phyloP scores from a whole-genome alignment of 2,888 invertebrate genomes.

The Pyralis farinalis region DNA sequence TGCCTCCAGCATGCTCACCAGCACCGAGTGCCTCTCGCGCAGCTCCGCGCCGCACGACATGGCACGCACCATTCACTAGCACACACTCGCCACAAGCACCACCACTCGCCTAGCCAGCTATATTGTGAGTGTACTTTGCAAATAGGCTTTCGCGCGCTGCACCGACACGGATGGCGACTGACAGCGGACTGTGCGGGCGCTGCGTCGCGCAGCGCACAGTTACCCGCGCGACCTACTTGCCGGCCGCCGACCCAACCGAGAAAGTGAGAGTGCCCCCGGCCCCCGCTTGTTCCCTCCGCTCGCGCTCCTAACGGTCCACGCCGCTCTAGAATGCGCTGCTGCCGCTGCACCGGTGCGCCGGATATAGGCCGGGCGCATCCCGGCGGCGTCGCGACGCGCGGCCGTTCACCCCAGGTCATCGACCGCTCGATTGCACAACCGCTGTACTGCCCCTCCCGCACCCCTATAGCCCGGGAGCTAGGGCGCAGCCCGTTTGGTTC shows the following conservation, averaged over 20 bases:
- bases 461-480: slow-evolving; percentile 56
- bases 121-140: slow-evolving; percentile 43
- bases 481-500: slow-evolving; percentile 56
- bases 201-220: slow-evolving; percentile 80
- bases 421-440: slow-evolving; percentile 78
- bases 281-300: slow-evolving; percentile 47
- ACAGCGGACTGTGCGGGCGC: slow-evolving; percentile 78
- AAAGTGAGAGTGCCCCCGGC: slow-evolving; percentile 79
- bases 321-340: slow-evolving; percentile 79
- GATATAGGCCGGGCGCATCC: slow-evolving; percentile 81
- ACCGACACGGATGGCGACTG: slow-evolving; percentile 83
- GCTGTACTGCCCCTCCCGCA: slow-evolving; percentile 43
- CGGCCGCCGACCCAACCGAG: slow-evolving; percentile 86
- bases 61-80: slow-evolving; percentile 62
- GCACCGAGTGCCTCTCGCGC: slow-evolving; percentile 83
- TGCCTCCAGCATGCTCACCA: slow-evolving; percentile 83
- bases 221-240: slow-evolving; percentile 89
- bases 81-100: slow-evolving; percentile 45
- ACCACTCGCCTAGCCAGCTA: slow-evolving; percentile 69
- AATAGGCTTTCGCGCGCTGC: slow-evolving; percentile 50
- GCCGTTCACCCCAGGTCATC: slow-evolving; percentile 76
- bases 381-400: slow-evolving; percentile 75
- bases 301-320: slow-evolving; percentile 77
- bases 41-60: slow-evolving; percentile 74
- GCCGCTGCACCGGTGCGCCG: slow-evolving; percentile 78